Conservation (phyloP, 1,140 invertebrate species). For the Hestina assimilis region DNA sequence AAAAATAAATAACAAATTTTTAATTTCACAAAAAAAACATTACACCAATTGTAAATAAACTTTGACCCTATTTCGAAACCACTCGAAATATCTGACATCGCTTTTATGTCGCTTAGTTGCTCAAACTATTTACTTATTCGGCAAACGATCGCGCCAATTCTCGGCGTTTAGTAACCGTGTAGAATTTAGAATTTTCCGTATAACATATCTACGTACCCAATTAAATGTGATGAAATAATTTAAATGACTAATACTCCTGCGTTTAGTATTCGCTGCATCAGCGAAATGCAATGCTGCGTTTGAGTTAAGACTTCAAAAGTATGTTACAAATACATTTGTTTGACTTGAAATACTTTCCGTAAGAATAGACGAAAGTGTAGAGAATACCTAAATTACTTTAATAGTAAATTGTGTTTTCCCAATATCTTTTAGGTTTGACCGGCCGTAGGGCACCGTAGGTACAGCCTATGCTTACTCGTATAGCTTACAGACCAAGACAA, state of each 20-base stretch:
- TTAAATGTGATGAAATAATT: constrained; percentile 27
- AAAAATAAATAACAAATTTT: no score
- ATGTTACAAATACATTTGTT: no score
- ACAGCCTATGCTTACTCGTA: no score
- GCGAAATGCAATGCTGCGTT: not conserved
- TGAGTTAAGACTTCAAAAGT: no score
- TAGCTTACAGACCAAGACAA: no score
- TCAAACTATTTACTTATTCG: constrained; percentile 54
- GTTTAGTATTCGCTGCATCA: not conserved
- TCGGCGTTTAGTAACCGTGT: constrained; percentile 29
- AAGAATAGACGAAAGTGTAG: no score
- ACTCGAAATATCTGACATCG: constrained; percentile 35
- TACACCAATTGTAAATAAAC: not conserved
- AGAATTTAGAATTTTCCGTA: constrained; percentile 30
- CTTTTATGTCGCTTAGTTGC: constrained; percentile 41
- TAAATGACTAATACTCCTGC: constrained; percentile 16
- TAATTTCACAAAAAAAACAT: not conserved
- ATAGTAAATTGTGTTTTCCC: no score
- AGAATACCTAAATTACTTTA: no score
- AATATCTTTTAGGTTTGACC: no score
- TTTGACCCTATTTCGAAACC: constrained; percentile 29
- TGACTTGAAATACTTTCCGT: no score
- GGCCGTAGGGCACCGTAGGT: no score
- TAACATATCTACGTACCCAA: constrained; percentile 22
- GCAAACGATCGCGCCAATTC: constrained; percentile 26